Conservation (phyloP, 2,888 invertebrate species). For the Drosophila mettleri region DNA sequence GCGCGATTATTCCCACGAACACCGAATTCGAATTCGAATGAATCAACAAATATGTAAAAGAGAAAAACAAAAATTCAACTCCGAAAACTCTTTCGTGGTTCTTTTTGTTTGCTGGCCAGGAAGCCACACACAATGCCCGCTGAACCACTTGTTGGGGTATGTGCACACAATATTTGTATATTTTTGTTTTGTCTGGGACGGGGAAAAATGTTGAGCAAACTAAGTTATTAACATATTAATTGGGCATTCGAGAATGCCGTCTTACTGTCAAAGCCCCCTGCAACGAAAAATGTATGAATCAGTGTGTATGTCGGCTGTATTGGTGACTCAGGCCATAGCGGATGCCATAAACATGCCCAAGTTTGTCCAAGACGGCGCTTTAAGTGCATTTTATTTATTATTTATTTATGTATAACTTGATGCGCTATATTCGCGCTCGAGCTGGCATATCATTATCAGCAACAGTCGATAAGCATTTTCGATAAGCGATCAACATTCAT, state of each 20-base stretch:
- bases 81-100: conserved; percentile 10
- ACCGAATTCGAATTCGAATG: conserved; percentile 30
- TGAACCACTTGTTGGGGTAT: conserved; percentile 50
- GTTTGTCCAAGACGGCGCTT: conserved; percentile 24
- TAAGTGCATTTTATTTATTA: conserved; percentile 10
- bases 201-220: conserved; percentile 27
- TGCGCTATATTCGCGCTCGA: neutral
- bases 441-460: conserved; percentile 35
- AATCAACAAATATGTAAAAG: conserved; percentile 53
- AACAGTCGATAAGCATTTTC: conserved; percentile 11
- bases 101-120: conserved; percentile 11
- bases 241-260: conserved; percentile 14
- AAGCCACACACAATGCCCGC: conserved; percentile 50
- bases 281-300: conserved; percentile 17
- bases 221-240: conserved; percentile 45
- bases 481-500: conserved; percentile 31
- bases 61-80: conserved; percentile 16
- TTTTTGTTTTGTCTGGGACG: conserved; percentile 14
- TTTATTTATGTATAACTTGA: conserved; percentile 9
- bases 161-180: conserved; percentile 19
- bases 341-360: conserved; percentile 61
- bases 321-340: conserved; percentile 54
- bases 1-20: conserved; percentile 71
- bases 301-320: neutral
- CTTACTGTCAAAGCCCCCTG: conserved; percentile 10